A percentile compares a stretch with the other conserved stretches of the same genome.
Evolutionary conservation across 2,888 invertebrate genomes (phyloP).

Genomic region (Meiosimyza platycephala): DNA sequence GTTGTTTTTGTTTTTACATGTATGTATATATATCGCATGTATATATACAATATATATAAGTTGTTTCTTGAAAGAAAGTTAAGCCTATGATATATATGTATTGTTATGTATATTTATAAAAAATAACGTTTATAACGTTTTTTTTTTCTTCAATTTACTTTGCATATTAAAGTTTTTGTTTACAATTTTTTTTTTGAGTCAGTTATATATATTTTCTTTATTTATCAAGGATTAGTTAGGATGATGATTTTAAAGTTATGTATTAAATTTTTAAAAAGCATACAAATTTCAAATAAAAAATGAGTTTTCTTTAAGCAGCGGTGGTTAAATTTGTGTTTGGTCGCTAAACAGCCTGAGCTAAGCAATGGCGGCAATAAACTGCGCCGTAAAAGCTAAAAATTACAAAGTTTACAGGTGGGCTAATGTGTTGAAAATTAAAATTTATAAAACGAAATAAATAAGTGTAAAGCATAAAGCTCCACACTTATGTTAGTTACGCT

Average conservation of each 20-base stretch:
- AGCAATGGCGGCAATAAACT: background rate
- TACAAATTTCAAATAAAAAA: background rate
- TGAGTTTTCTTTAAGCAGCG: no score
- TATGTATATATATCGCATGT: constrained; percentile 44
- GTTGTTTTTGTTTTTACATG: constrained; percentile 36
- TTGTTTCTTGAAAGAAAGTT: constrained; percentile 36
- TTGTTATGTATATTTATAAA: constrained; percentile 42
- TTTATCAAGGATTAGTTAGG: constrained; percentile 6
- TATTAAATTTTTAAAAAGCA: constrained; percentile 1
- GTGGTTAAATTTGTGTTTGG: constrained; percentile 1
- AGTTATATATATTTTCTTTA: background rate
- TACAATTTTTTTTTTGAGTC: constrained; percentile 16
- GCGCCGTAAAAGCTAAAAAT: background rate
- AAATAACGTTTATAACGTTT: constrained; percentile 45
- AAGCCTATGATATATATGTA: constrained; percentile 42
- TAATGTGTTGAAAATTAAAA: constrained; percentile 5
- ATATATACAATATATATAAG: constrained; percentile 37
- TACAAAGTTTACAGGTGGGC: constrained; percentile 27
- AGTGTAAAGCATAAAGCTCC: background rate
- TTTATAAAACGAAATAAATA: background rate
- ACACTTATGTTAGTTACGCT: background rate
- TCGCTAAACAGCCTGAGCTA: constrained; percentile 23
- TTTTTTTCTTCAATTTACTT: constrained; percentile 23
- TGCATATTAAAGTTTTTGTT: constrained; percentile 11
- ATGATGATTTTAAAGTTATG: background rate